A percentile compares a stretch with the other conserved stretches of the same genome.
These are phyloP conservation scores for Natator depressus DNA, from an alignment of 2,113 vertebrate species.

Conservation along the genomic window DNA sequence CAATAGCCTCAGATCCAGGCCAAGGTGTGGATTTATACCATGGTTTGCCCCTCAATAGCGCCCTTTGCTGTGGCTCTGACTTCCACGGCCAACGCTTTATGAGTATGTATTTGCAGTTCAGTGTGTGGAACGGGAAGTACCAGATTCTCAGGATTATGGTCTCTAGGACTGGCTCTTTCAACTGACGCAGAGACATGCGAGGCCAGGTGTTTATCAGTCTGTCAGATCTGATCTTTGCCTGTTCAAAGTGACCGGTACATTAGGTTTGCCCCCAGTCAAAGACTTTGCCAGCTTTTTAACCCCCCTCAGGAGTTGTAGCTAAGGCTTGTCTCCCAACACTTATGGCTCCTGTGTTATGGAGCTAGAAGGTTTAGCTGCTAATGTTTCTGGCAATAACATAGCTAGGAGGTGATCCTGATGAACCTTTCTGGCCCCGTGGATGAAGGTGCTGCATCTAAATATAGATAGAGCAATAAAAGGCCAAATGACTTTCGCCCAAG, in stretches of 20 bases:
- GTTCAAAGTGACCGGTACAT: neutral
- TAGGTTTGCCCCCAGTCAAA: neutral
- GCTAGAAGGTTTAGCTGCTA: neutral
- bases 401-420: neutral
- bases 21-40: neutral
- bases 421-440: neutral
- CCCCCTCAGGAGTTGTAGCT: too few species aligned
- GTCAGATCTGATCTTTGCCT: neutral
- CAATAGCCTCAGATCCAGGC: neutral
- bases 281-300: too few species aligned
- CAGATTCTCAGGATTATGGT: neutral
- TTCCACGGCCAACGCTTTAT: neutral
- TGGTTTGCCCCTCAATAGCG: neutral
- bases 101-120: neutral
- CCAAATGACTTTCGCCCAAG: neutral
- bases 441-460: neutral
- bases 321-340: too few species aligned
- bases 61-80: neutral
- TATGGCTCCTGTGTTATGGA: neutral
- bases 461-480: neutral
- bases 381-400: neutral
- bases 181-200: neutral
- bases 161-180: neutral
- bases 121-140: neutral
- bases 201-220: neutral